These are phyloP conservation scores for Montipora foliosa DNA, from an alignment of 64 coral and sea anemone species.

Conservation along the genomic window DNA sequence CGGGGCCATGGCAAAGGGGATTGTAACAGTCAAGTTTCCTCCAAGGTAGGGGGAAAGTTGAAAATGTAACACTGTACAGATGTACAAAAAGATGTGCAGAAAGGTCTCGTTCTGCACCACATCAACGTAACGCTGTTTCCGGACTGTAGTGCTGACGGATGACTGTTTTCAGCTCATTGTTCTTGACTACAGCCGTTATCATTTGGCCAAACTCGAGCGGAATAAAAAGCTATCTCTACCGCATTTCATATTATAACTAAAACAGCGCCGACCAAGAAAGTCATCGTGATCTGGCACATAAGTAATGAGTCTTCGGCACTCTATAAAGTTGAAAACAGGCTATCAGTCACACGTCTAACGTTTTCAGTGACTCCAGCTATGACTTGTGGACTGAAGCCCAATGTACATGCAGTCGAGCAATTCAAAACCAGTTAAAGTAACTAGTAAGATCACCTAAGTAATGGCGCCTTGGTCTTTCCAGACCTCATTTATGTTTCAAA, in stretches of 20 bases:
- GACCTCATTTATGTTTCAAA: background rate
- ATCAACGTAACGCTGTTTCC: too few relatives aligned
- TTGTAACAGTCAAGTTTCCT: too few relatives aligned
- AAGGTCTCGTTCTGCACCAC: too few relatives aligned
- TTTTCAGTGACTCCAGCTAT: background rate
- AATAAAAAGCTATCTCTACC: background rate
- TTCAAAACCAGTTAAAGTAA: background rate
- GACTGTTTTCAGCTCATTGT: background rate
- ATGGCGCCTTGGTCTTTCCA: background rate
- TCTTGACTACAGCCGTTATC: background rate
- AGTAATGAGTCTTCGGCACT: background rate
- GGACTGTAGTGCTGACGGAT: background rate
- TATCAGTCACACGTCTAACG: conserved; percentile 2
- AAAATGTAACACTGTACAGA: too few relatives aligned
- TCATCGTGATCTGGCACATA: background rate
- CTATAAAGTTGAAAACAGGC: background rate
- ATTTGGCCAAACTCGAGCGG: background rate
- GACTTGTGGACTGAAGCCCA: background rate
- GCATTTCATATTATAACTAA: background rate
- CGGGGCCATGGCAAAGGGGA: too few relatives aligned
- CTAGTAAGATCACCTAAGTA: background rate
- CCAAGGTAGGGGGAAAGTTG: too few relatives aligned
- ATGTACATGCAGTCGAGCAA: background rate
- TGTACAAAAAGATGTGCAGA: too few relatives aligned
- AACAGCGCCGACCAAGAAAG: background rate